Evolutionary conservation across 2,888 invertebrate species (phyloP), one percentile per base, ranked within the genome.

Genomic region (Automeris io): DNA sequence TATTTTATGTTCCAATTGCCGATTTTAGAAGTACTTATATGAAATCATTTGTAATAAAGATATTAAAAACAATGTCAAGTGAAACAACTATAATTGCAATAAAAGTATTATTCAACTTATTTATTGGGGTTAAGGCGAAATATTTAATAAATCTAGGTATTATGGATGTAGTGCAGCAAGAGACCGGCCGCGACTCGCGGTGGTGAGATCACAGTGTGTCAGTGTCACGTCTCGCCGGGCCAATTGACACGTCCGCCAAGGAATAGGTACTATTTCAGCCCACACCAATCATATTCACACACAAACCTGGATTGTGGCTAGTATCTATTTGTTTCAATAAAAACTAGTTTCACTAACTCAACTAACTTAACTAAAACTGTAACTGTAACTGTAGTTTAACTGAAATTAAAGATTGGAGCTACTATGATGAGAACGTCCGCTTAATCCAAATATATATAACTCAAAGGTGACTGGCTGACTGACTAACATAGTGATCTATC

Each of bases 201-300:
- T 50, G 54, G 61, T 71, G 74, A 75, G 68, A 61, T 77, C 71
- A 70, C 57, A 56, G 45, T 53, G 51, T 53, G 57, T 57, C 61
- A 64, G 61, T 47, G 58, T 61, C 67, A 63, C 66, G 70, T 70
- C n/a, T n/a, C 66, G 54, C 62, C 51, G 46, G 45, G 51, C 60
- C 75, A 79, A 80, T 79, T 76, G 78, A 72, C 75, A 79, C 80
- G 77, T 77, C 77, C 72, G 60, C 51, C 33, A 41, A 54, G 55
- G 55, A 54, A 58, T 61, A 29, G 3, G 29, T 16, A 58, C 52
- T 53, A 49, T 56, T 57, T 53, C 48, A 52, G 46, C 65, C 63
- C 58, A 63, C 70, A 57, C 47, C 49, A 55, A 51, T 54, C 48
- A 45, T 51, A 49, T 56, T 56, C 49, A 49, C 48, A 29, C 29